Base-by-base conservation (phyloP, 2,113 vertebrate genomes). In the Heterocephalus glaber region DNA sequence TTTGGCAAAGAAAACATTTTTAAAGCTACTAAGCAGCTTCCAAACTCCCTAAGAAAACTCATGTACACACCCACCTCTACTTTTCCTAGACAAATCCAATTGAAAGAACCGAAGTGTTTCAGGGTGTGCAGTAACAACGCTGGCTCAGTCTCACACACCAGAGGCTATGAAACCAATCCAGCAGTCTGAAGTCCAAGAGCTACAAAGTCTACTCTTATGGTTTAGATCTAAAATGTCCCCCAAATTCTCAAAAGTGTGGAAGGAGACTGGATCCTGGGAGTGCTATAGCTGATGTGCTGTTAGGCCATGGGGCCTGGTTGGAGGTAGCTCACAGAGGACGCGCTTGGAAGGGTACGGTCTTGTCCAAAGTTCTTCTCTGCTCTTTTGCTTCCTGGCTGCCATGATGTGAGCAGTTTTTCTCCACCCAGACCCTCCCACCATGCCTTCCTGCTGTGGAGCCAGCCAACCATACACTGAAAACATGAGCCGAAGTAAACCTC, bases 71-170 rank as follows among this genome's bases (percentile, higher is more conserved):
- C 26, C 4, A 17, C 24, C 49, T 35, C 47, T 88, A 11, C 12
- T 60, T 58, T 70, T 44, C n/a, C 61, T 49, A 28, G 54, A 38
- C 44, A 38, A 19, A 13, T 33, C 17, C 11, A 11, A 35, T 13
- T 89, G 17, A 61, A 96, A 63, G 26, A n/a, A 68, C 17, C 49
- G 72, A 72, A 60, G 16, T 82, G 6, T 35, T 3, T 1, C 54
- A 3, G 1, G 44, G 16, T n/a, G 2, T 2, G 0, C 17, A 11
- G 74, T 52, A 24, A 7, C 14, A 14, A 9, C 13, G 6, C 41
- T 56, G 9, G 2, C 30, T 56, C n/a, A 72, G 35, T 83, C 13
- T 24, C 5, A 30, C 9, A 70, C 49, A 16, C 2, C 2, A 24
- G 79, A 56, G 2, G 3, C 47, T 52, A 35, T 28, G 61, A 96